Evolutionary conservation across 2,797 vertebrate species (phyloP), one percentile per base, ranked within the genome.

Genomic region (Oreochromis grahami): DNA sequence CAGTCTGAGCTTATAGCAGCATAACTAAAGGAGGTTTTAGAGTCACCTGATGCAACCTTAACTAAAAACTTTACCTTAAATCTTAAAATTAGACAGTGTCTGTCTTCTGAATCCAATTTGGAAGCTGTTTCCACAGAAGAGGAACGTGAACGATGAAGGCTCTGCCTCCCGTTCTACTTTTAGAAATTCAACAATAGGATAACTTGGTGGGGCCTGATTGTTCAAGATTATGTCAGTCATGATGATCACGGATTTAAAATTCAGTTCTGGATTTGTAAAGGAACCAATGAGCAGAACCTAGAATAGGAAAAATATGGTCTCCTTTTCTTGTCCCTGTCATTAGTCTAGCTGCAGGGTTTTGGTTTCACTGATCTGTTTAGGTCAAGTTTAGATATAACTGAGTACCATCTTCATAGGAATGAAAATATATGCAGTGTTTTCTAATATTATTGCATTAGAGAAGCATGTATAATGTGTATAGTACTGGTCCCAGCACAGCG

Each of bases 131-230:
- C 26, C 14, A 56, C 55, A 56, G 55, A 56, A 14, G 8, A 56
- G 55, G 14, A 29, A 56, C 8, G 26, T 32, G 14, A 38, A 56
- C 5, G 3, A 17, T 56, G 14, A 56, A 17, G 8, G 0, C 0
- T 56, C 14, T 56, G 26, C 14, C 0, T 56, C 26, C 14, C 3
- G 8, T 56, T 56, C 14, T 56, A 56, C 55, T 56, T 56, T 29
- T 56, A 56, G 55, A 56, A 56, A 17, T 29, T 56, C 55, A 63
- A 63, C 32, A 36, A 7, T n/a, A 63, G 32, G 32, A 63, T n/a
- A 63, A 63, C 58, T 63, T 38, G 58, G 12, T 65, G 34, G 19
- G 60, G 60, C 60, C 60, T 65, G 60, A 38, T 65, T 38, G 4
- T 65, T 65, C 11, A 21, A 65, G 19, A 21, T 38, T 65, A 38